phyloP scores from a whole-genome alignment of 2,113 vertebrate genomes.

The Phrynocephalus versicolor region DNA sequence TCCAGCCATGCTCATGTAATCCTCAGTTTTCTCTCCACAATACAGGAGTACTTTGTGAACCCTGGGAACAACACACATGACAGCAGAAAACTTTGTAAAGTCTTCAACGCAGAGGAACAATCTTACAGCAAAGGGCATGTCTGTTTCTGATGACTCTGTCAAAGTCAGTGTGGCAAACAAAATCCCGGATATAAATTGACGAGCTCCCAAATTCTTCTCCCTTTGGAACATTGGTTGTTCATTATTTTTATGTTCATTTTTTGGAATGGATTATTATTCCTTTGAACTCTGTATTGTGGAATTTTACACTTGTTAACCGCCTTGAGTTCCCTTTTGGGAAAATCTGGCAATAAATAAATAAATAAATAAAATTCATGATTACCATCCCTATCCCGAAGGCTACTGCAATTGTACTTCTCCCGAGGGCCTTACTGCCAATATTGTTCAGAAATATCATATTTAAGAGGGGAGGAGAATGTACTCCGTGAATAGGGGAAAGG shows the following conservation, averaged over 20 bases:
- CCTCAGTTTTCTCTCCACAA: not conserved
- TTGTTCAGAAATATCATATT: not conserved
- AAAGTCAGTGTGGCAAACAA: not conserved
- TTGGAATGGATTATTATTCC: too few relatives aligned
- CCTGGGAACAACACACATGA: not conserved
- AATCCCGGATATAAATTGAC: not conserved
- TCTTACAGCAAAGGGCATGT: not conserved
- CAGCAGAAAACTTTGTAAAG: not conserved
- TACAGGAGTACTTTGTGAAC: not conserved
- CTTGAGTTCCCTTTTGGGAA: too few relatives aligned
- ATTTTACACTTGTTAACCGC: too few relatives aligned
- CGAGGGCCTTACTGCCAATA: not conserved
- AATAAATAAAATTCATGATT: too few relatives aligned
- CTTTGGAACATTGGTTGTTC: too few relatives aligned
- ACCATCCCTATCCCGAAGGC: not conserved
- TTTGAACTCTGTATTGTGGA: too few relatives aligned
- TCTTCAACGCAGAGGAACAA: not conserved
- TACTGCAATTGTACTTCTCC: not conserved
- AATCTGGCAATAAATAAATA: too few relatives aligned
- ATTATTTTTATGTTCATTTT: too few relatives aligned
- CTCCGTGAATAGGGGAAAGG: not conserved
- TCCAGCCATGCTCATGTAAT: not conserved
- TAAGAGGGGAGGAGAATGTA: not conserved
- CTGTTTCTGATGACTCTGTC: not conserved
- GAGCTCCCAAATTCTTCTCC: not conserved